Conservation (phyloP, 2,888 invertebrate species). For the Andrena flavipes region DNA sequence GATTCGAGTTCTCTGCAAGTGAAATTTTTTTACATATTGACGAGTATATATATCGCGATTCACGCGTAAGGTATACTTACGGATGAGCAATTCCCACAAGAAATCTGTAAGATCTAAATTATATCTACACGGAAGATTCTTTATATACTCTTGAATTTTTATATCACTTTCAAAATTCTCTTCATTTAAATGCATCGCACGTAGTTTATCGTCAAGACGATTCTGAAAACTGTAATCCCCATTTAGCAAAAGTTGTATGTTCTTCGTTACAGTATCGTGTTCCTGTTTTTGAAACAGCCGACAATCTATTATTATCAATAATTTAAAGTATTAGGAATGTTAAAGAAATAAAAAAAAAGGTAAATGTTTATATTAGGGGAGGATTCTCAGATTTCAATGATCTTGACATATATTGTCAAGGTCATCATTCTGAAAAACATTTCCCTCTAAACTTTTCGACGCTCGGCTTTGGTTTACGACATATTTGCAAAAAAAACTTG, state of each 20-base stretch:
- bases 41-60: background rate
- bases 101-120: conserved; percentile 76
- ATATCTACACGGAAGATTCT: conserved; percentile 64
- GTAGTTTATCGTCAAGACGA: background rate
- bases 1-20: conserved; percentile 59
- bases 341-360: background rate
- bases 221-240: conserved; percentile 55
- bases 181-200: conserved; percentile 38
- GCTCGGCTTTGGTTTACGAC: too few relatives aligned
- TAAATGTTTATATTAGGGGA: too few relatives aligned
- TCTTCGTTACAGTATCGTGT: conserved; percentile 51
- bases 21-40: conserved; percentile 9
- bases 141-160: conserved; percentile 64
- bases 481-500: too few relatives aligned
- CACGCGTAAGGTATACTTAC: conserved; percentile 41
- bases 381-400: too few relatives aligned
- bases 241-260: conserved; percentile 67
- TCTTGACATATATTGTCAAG: too few relatives aligned
- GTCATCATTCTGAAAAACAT: too few relatives aligned
- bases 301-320: conserved; percentile 11
- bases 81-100: conserved; percentile 73
- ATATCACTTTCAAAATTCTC: conserved; percentile 58
- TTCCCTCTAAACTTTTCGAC: too few relatives aligned
- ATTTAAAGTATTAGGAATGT: background rate
- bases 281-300: conserved; percentile 55